These are phyloP conservation scores for zebrafish (Danio rerio) DNA, from an alignment of 2,113 vertebrate genomes.

Conservation along the genomic window GRCz12tu NC_133194.1:28189001-28189500, in stretches of 20 bases:
- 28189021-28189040: conserved; percentile 21
- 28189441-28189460: too few species aligned
- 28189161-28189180: conserved; percentile 53
- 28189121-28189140: not conserved
- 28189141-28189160: not conserved
- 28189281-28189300: not conserved
- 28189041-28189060: not conserved
- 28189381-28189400: not conserved
- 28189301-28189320: not conserved
- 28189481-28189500: not conserved
- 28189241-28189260: conserved; percentile 55
- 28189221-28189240: conserved; percentile 54
- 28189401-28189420: not conserved
- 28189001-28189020: not conserved
- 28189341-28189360: not conserved
- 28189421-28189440: not conserved
- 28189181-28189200: conserved; percentile 51
- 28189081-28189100: conserved; percentile 15
- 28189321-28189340: not conserved
- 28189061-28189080: not conserved
- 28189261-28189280: not conserved
- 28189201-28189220: conserved; percentile 61
- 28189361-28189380: not conserved
- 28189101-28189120: conserved; percentile 40
- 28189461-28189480: not conserved